These are phyloP conservation scores for Metopia argyrocephala DNA, from an alignment of 2,888 invertebrate genomes.

Conservation along the genomic window DNA sequence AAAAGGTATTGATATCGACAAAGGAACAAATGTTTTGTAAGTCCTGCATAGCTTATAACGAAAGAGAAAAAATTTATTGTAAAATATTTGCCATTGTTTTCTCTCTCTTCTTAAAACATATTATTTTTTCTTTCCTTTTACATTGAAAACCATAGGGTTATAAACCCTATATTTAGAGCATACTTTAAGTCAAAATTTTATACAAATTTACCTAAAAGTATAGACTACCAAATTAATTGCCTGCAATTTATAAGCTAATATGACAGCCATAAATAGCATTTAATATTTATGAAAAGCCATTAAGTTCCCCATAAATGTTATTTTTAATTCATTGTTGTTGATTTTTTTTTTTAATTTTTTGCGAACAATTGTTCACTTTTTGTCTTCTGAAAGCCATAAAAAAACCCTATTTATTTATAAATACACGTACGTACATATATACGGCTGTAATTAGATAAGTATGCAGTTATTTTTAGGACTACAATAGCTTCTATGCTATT, in stretches of 20 bases:
- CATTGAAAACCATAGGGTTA: too few relatives aligned
- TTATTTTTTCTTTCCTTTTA: too few relatives aligned
- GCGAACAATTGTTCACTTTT: conserved; percentile 6
- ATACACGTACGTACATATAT: neutral
- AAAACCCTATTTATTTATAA: conserved; percentile 8
- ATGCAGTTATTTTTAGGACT: too few relatives aligned
- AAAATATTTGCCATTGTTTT: too few relatives aligned
- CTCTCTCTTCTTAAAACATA: too few relatives aligned
- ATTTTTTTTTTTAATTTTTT: conserved; percentile 1
- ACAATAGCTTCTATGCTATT: too few relatives aligned
- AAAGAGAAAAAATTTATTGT: too few relatives aligned
- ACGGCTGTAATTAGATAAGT: neutral
- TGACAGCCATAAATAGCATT: neutral
- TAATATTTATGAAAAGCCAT: conserved; percentile 38
- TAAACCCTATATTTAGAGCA: too few relatives aligned
- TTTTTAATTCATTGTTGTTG: neutral
- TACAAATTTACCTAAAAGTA: neutral
- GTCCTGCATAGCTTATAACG: too few relatives aligned
- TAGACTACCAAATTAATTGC: neutral
- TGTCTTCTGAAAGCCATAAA: too few relatives aligned
- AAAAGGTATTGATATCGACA: too few relatives aligned
- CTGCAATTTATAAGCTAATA: neutral
- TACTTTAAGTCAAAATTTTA: neutral
- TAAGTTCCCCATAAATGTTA: neutral
- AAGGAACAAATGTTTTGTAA: too few relatives aligned